A percentile compares a stretch with the other conserved stretches of the same genome.
These are phyloP conservation scores for Tichodroma muraria DNA, from an alignment of 2,113 vertebrate species.

Conservation along the genomic window DNA sequence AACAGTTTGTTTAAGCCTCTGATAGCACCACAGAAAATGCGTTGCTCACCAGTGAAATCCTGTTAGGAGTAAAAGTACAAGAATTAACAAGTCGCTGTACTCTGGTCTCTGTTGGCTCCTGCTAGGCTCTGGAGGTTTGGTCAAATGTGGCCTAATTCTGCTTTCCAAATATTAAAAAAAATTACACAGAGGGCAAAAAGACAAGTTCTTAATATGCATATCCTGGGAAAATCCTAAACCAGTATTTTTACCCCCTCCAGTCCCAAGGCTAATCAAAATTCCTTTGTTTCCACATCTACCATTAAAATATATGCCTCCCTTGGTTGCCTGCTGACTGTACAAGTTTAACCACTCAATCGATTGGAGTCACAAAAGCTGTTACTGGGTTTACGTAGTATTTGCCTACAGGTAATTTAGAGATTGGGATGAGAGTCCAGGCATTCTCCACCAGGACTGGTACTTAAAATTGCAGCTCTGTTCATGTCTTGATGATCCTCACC, in stretches of 20 bases:
- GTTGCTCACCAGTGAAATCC: not conserved
- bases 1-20: not conserved
- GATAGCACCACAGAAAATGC: not conserved
- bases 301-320: conserved; percentile 43
- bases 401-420: not conserved
- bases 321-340: conserved; percentile 32
- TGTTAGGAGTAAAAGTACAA: not conserved
- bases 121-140: conserved; percentile 46
- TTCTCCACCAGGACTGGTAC: not conserved
- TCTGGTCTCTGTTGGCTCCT: not conserved
- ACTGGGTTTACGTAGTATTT: not conserved
- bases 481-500: not conserved
- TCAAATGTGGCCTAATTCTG: conserved; percentile 54
- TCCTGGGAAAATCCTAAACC: conserved; percentile 52
- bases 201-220: conserved; percentile 52
- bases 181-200: conserved; percentile 56
- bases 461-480: not conserved
- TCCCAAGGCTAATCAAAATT: conserved; percentile 53
- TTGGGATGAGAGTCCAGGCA: not conserved
- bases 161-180: conserved; percentile 53
- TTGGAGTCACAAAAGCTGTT: not conserved
- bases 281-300: conserved; percentile 50
- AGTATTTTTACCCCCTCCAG: conserved; percentile 42
- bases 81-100: conserved; percentile 30
- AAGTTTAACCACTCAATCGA: conserved; percentile 28